A percentile compares a stretch with the other conserved stretches of the same genome.
Evolutionary conservation across 2,113 vertebrate species (phyloP).

Genomic region (rat (Rattus norvegicus)): DNA sequence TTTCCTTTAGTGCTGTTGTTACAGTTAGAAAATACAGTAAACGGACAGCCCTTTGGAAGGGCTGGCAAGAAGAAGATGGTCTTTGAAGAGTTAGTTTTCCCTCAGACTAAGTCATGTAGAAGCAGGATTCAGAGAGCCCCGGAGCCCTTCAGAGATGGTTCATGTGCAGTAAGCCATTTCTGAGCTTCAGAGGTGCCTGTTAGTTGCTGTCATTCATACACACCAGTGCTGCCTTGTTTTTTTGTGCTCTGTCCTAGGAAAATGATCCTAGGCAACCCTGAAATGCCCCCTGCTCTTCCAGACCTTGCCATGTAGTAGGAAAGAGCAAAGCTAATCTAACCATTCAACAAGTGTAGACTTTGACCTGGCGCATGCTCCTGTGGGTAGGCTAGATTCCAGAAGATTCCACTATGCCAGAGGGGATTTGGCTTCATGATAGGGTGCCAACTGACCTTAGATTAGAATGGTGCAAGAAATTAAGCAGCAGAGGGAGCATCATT

Average conservation of each 20-base stretch:
- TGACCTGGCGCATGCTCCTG: not conserved
- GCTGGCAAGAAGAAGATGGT: not conserved
- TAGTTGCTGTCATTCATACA: not conserved
- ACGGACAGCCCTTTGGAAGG: not conserved
- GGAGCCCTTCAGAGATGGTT: not conserved
- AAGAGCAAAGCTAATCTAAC: not conserved
- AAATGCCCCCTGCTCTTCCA: not conserved
- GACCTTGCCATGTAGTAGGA: not conserved
- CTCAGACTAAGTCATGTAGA: not conserved
- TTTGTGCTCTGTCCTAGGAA: not conserved
- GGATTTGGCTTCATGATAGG: not conserved
- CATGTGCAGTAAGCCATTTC: not conserved
- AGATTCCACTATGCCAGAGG: not conserved
- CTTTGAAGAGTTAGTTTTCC: not conserved
- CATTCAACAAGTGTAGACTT: not conserved
- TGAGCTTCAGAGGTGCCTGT: not conserved
- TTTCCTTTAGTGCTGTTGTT: not conserved
- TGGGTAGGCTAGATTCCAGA: not conserved
- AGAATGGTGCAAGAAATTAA: not conserved
- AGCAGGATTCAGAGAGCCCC: not conserved
- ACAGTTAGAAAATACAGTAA: not conserved
- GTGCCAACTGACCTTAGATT: not conserved
- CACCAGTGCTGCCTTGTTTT: not conserved
- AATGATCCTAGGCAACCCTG: not conserved
- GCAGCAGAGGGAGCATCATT: not conserved